Evolutionary conservation across 2,888 invertebrate species (phyloP).

Genomic region (Orchesellides sinensis): DNA sequence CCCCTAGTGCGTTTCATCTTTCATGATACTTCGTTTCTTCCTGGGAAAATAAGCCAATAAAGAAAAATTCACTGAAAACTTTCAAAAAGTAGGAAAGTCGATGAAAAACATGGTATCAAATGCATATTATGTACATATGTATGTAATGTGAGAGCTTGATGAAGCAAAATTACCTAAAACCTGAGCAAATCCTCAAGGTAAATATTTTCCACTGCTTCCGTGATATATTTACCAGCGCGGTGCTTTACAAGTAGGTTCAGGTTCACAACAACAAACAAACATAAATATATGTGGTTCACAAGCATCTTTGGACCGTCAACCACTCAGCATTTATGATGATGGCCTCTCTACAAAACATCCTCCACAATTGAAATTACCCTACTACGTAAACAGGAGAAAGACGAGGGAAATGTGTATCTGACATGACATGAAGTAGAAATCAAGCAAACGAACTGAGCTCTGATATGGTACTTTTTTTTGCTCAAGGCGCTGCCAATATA

Average conservation of each 20-base stretch:
- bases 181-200: conserved; percentile 22
- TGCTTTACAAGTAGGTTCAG: too few relatives aligned
- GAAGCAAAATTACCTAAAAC: conserved; percentile 30
- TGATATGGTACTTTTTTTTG: conserved; percentile 37
- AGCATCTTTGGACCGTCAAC: background rate
- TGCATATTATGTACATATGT: background rate
- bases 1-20: background rate
- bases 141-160: conserved; percentile 7
- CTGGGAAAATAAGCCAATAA: conserved; percentile 23
- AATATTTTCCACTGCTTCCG: conserved; percentile 4
- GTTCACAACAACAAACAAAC: background rate
- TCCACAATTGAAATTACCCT: background rate
- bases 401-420: conserved; percentile 25
- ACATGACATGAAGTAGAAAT: conserved; percentile 35
- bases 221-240: background rate
- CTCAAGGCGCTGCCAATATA: conserved; percentile 7
- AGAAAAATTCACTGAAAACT: background rate
- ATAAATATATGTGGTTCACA: background rate
- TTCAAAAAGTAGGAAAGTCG: conserved; percentile 13
- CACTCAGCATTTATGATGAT: background rate
- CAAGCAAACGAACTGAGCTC: conserved; percentile 52
- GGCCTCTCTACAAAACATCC: background rate
- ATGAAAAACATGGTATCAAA: background rate
- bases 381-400: background rate
- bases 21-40: background rate